Conservation (phyloP, 2,797 vertebrate species). For the Spondyliosoma cantharus region DNA sequence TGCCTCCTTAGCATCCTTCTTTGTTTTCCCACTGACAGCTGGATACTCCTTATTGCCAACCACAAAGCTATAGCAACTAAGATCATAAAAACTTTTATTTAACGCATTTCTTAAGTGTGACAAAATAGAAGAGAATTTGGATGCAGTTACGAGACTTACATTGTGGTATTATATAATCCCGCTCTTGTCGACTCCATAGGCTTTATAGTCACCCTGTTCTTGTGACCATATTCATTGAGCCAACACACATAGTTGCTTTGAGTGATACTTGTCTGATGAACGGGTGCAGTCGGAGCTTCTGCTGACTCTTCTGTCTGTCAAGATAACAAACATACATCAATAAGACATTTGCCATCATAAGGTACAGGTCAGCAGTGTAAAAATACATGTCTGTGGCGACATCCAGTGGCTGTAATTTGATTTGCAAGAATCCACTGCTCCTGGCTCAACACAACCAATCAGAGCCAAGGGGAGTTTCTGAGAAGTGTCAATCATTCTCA, state of each 20-base stretch:
- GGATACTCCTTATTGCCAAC: constrained; percentile 64
- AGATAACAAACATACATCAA: constrained; percentile 16
- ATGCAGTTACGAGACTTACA: constrained; percentile 62
- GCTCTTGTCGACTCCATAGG: constrained; percentile 32
- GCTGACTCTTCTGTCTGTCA: constrained; percentile 36
- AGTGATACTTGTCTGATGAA: constrained; percentile 33
- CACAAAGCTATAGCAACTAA: constrained; percentile 69
- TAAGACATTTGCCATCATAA: not conserved
- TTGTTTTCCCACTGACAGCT: constrained; percentile 55
- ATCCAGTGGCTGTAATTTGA: too few species aligned
- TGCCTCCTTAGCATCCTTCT: constrained; percentile 77
- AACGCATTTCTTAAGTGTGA: constrained; percentile 65
- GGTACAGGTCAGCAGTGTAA: too few species aligned
- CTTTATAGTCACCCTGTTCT: not conserved
- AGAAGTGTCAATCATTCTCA: too few species aligned
- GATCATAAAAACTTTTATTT: constrained; percentile 39
- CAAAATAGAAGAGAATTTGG: constrained; percentile 40
- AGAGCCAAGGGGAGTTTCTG: too few species aligned
- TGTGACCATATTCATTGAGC: constrained; percentile 81
- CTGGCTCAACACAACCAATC: too few species aligned
- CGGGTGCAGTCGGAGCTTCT: too few species aligned
- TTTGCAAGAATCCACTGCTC: too few species aligned
- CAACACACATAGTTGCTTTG: constrained; percentile 73
- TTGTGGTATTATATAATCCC: constrained; percentile 13
- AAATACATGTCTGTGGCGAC: too few species aligned